Base-by-base conservation (phyloP, 2,888 invertebrate genomes). In the Tridacna crocea region DNA sequence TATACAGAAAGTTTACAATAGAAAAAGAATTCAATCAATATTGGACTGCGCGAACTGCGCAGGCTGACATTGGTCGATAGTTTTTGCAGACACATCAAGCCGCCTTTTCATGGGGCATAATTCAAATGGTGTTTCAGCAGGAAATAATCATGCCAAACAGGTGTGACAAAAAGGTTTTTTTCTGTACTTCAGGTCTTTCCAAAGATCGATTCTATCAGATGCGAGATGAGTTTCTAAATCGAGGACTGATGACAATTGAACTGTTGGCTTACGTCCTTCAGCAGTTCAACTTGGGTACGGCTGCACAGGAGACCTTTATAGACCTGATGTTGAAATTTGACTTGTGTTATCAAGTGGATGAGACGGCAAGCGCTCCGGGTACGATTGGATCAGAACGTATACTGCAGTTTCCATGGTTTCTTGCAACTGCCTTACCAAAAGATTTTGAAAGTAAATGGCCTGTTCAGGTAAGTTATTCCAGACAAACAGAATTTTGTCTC, bases 321-420 rank as follows among this genome's bases (percentile, higher is more conserved):
- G 89, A 91, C 70, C 86, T 92, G 11, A 92, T 92, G 92, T 83
- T 92, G 19, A 92, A 90, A 81, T 92, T 92, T 90, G 91, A 91
- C 75, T 88, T 92, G 19, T 92, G 92, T 74, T 92, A 91, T 80
- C 90, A 91, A 85, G 88, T 92, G 22, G 85, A 86, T 2, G 88
- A 87, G 22, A 80, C 86, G 0, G 77, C 84, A 0, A 83, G 83
- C 22, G 80, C 89, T 19, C 89, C 88, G 0, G 87, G 83, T 15
- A 85, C 89, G 8, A 74, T 90, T 19, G 90, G 88, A 0, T 89
- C 90, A 0, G 75, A 87, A 55, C 77, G 88, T 6, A 86, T 91
- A 51, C 83, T 92, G n/a, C 90, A 89, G 79, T 92, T 92, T 78
- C 92, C 92, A 51, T 92, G 92, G 92, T 92, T 92, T 72, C 88